These are phyloP conservation scores for Xestia sexstrigata DNA, from an alignment of 2,888 invertebrate genomes.

Conservation along the genomic window DNA sequence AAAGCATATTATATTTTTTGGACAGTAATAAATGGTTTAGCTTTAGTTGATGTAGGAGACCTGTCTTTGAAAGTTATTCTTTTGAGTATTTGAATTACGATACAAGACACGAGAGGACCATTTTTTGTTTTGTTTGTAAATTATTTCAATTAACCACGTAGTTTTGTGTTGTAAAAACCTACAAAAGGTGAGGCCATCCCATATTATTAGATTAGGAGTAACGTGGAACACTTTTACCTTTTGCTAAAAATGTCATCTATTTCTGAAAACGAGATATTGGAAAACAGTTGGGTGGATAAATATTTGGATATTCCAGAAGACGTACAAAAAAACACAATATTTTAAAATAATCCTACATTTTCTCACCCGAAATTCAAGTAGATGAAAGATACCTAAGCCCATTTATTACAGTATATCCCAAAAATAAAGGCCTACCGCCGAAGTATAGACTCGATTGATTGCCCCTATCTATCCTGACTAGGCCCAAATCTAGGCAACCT, in stretches of 20 bases:
- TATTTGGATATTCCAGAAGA: background rate
- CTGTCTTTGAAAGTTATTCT: slow-evolving; percentile 4
- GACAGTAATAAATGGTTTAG: slow-evolving; percentile 52
- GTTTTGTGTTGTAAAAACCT: background rate
- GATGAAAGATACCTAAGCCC: background rate
- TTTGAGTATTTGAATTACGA: slow-evolving; percentile 1
- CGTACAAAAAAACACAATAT: background rate
- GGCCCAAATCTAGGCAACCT: slow-evolving; percentile 21
- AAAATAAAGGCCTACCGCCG: slow-evolving; percentile 13
- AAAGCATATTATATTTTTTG: slow-evolving; percentile 50
- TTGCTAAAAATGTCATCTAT: background rate
- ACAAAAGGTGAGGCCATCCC: background rate
- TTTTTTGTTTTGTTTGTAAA: background rate
- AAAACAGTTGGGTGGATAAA: background rate
- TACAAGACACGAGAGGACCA: too few relatives aligned
- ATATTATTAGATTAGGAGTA: background rate
- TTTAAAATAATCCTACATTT: background rate
- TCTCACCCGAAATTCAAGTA: background rate
- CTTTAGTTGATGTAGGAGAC: slow-evolving; percentile 40
- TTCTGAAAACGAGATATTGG: background rate
- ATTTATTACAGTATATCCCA: slow-evolving; percentile 7
- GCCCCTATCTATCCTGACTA: slow-evolving; percentile 13
- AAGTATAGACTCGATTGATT: slow-evolving; percentile 30
- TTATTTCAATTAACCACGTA: background rate
- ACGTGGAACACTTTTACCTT: background rate